Percentiles rank a stretch among this genome's conserved stretches.
These are phyloP conservation scores for Muntiacus muntjak DNA, from an alignment of 2,113 vertebrate genomes.

Conservation along the genomic window DNA sequence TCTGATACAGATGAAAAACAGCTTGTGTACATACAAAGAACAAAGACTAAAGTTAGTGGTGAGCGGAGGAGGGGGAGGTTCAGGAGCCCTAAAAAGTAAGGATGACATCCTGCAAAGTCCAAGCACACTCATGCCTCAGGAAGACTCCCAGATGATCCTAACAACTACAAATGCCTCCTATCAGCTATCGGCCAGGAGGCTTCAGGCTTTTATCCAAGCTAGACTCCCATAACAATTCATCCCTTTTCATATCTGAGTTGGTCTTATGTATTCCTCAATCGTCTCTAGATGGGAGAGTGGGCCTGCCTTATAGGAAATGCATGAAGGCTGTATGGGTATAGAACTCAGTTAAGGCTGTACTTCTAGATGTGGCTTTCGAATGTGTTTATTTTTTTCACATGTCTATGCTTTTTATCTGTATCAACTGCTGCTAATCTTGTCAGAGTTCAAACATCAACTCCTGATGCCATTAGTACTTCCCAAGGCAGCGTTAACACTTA, in stretches of 20 bases:
- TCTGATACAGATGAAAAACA: neutral
- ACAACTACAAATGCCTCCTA: neutral
- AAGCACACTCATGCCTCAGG: neutral
- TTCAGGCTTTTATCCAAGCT: neutral
- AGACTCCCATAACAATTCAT: neutral
- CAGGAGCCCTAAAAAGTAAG: conserved; percentile 8
- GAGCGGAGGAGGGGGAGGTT: neutral
- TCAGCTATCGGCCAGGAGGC: neutral
- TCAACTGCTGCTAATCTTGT: neutral
- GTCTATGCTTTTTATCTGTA: neutral
- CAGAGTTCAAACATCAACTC: neutral
- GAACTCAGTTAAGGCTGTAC: neutral
- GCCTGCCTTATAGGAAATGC: neutral
- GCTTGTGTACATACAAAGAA: neutral
- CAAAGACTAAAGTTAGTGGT: neutral
- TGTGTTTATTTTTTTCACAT: neutral
- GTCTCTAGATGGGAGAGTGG: neutral
- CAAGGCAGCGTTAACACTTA: neutral
- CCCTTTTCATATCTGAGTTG: neutral
- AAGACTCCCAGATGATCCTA: neutral
- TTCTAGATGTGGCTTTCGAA: neutral
- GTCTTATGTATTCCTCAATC: neutral
- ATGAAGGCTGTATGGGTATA: neutral
- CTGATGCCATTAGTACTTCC: neutral
- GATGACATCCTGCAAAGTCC: conserved; percentile 38